Conservation (phyloP, 2,888 invertebrate species). For the Mesopsocus fuscifrons region DNA sequence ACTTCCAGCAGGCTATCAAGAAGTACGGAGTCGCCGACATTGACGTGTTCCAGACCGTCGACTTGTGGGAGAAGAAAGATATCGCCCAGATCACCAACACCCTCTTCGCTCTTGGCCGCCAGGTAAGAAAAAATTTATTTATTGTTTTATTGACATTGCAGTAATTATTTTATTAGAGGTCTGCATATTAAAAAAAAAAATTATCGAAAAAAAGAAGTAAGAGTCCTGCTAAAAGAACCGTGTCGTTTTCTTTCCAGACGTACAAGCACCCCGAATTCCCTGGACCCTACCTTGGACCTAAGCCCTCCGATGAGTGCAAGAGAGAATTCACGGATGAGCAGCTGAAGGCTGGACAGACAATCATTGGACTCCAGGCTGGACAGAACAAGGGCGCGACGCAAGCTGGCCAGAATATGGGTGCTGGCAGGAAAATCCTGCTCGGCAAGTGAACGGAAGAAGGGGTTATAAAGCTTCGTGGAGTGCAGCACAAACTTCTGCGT, state of each 20-base stretch:
- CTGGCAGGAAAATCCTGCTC: constrained; percentile 73
- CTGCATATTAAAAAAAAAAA: too few species aligned
- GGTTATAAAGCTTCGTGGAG: too few species aligned
- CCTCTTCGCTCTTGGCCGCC: constrained; percentile 67
- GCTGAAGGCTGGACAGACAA: constrained; percentile 66
- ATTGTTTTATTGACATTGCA: too few species aligned
- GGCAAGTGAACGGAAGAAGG: constrained; percentile 60
- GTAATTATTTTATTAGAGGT: too few species aligned
- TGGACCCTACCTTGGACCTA: constrained; percentile 84
- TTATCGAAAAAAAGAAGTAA: background rate
- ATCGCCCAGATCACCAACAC: constrained; percentile 70
- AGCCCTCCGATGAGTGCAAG: constrained; percentile 84
- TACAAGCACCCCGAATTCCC: constrained; percentile 69
- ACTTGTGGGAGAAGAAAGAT: constrained; percentile 84
- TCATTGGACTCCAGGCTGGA: constrained; percentile 89
- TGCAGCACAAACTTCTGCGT: too few species aligned
- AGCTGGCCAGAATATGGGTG: constrained; percentile 77
- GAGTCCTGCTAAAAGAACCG: too few species aligned
- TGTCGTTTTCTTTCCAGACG: constrained; percentile 32
- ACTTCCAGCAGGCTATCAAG: constrained; percentile 74
- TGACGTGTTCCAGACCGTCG: constrained; percentile 93
- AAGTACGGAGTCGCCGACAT: constrained; percentile 76
- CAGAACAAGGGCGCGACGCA: constrained; percentile 92
- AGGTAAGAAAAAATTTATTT: constrained; percentile 32
- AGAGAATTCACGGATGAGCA: constrained; percentile 88